Evolutionary conservation across 2,888 invertebrate genomes (phyloP).

Genomic region (Helobdella robusta): DNA sequence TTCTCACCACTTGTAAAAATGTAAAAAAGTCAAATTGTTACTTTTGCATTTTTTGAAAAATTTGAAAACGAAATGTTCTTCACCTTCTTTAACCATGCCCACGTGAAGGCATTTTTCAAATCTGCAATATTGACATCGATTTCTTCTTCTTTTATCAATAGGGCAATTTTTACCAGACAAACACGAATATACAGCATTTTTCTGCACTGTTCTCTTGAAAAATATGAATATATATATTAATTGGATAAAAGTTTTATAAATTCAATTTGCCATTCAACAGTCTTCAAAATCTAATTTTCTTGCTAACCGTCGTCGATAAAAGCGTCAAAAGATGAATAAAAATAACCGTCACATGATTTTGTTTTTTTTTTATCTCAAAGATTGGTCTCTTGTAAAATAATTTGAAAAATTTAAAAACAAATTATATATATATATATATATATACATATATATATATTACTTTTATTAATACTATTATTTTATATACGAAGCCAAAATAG

Average conservation of each 20-base stretch:
- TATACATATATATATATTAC: no score
- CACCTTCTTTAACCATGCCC: constrained; percentile 95
- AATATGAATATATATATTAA: background rate
- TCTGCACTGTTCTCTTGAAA: constrained; percentile 85
- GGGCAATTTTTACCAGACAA: constrained; percentile 91
- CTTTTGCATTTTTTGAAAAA: background rate
- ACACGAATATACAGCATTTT: constrained; percentile 95
- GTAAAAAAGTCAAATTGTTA: background rate
- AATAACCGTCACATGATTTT: no score
- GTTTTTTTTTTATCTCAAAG: no score
- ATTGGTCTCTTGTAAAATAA: no score
- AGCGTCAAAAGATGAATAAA: no score
- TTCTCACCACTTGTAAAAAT: constrained; percentile 66
- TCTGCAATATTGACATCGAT: constrained; percentile 94
- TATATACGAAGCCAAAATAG: no score
- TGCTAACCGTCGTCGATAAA: no score
- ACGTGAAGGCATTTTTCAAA: constrained; percentile 95
- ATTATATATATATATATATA: no score
- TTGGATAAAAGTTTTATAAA: background rate
- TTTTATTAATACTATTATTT: no score
- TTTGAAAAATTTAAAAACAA: no score
- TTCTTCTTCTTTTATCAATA: constrained; percentile 89
- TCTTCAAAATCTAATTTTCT: no score
- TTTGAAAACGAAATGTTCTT: background rate
- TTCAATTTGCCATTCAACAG: no score